Evolutionary conservation across 1,140 invertebrate species (phyloP).

Genomic region (Trichonephila clavipes): DNA sequence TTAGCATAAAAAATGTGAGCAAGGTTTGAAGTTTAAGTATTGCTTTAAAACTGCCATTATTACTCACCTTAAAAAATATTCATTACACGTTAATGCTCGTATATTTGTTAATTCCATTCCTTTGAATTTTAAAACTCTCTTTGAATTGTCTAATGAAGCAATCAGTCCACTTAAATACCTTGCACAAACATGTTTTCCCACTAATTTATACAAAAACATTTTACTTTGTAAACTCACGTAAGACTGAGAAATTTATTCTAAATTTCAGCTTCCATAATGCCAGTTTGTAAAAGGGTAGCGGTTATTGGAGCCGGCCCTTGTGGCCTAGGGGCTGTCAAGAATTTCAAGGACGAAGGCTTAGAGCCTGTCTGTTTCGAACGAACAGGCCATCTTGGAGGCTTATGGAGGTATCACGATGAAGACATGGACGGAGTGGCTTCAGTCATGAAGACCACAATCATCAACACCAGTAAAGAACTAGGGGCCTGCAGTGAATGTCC

Average conservation of each 20-base stretch:
- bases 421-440: constrained; percentile 79
- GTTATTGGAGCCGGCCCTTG: constrained; percentile 82
- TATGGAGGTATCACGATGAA: constrained; percentile 83
- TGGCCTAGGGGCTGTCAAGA: constrained; percentile 82
- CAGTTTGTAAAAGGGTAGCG: constrained; percentile 78
- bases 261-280: not conserved
- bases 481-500: constrained; percentile 80
- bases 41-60: too few relatives aligned
- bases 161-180: too few relatives aligned
- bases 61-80: too few relatives aligned
- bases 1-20: too few relatives aligned
- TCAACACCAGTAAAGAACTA: constrained; percentile 79
- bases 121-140: too few relatives aligned
- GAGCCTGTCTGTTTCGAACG: constrained; percentile 82
- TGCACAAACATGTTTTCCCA: too few relatives aligned
- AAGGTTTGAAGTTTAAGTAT: too few relatives aligned
- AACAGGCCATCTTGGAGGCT: constrained; percentile 82
- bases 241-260: not conserved
- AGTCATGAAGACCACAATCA: constrained; percentile 79
- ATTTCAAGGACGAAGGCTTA: constrained; percentile 81
- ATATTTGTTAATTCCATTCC: too few relatives aligned
- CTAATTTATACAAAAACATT: too few relatives aligned
- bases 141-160: too few relatives aligned
- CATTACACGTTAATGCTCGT: too few relatives aligned
- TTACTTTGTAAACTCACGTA: too few relatives aligned